Percentiles rank a stretch among this genome's conserved stretches.
Conservation (phyloP, 92 coral and sea anemone species). For the Actinernus sp. region DNA sequence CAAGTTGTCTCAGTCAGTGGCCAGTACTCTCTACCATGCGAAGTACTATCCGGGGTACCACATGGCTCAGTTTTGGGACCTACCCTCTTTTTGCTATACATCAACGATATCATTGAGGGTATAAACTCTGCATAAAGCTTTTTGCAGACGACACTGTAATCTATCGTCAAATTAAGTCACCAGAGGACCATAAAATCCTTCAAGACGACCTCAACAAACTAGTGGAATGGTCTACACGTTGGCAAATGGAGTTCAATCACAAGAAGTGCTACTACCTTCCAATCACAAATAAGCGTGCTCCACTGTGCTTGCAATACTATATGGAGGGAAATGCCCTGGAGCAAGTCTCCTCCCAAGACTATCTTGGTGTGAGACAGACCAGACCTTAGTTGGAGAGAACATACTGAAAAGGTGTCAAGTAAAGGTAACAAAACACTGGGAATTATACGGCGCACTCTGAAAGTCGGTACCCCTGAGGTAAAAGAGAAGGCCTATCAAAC, state of each 20-base stretch:
- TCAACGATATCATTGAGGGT: conserved; percentile 3
- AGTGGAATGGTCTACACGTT: background rate
- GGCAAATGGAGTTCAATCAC: conserved; percentile 27
- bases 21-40: conserved; percentile 3
- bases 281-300: conserved; percentile 23
- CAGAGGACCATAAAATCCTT: background rate
- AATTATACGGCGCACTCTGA: no score
- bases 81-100: conserved; percentile 21
- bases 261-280: conserved; percentile 12
- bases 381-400: no score
- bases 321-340: no score
- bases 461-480: no score
- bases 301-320: no score
- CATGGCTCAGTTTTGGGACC: conserved; percentile 35
- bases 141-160: conserved; percentile 22
- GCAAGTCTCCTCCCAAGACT: no score
- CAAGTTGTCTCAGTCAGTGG: conserved; percentile 46
- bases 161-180: conserved; percentile 1
- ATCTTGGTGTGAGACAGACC: no score
- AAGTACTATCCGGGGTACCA: conserved; percentile 26
- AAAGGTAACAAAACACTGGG: no score
- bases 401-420: no score
- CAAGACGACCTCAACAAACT: conserved; percentile 15
- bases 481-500: no score
- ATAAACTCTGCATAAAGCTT: background rate